Conservation (phyloP, 2,797 vertebrate genomes). For the Capromys pilorides region DNA sequence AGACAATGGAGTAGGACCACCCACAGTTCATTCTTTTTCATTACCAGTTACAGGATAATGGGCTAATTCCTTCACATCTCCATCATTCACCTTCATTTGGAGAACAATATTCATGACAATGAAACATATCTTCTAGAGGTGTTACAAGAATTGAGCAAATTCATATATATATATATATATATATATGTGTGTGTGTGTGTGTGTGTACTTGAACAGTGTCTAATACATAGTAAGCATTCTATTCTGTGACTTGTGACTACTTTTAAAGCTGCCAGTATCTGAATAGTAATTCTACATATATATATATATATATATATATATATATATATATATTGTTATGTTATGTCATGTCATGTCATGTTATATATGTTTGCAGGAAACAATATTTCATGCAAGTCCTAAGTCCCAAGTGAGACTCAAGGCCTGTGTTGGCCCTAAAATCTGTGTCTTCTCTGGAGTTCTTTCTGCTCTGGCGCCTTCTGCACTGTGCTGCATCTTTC, state of each 20-base stretch:
- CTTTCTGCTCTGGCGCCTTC: background rate
- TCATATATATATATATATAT: background rate
- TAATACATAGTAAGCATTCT: background rate
- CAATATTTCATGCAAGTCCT: background rate
- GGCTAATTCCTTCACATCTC: background rate
- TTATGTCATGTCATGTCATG: no score
- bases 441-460: background rate
- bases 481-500: background rate
- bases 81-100: background rate
- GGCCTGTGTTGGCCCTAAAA: background rate
- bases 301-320: background rate
- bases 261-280: conserved; percentile 1
- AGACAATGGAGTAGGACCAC: background rate
- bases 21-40: background rate
- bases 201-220: background rate
- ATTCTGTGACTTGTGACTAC: background rate
- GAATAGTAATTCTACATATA: background rate
- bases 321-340: no score
- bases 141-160: background rate
- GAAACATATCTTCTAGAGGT: background rate
- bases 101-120: background rate
- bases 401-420: background rate
- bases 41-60: background rate
- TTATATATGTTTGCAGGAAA: background rate
- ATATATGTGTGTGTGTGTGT: no score